These are phyloP conservation scores for Deroptyus accipitrinus DNA, from an alignment of 2,113 vertebrate genomes.

Conservation along the genomic window DNA sequence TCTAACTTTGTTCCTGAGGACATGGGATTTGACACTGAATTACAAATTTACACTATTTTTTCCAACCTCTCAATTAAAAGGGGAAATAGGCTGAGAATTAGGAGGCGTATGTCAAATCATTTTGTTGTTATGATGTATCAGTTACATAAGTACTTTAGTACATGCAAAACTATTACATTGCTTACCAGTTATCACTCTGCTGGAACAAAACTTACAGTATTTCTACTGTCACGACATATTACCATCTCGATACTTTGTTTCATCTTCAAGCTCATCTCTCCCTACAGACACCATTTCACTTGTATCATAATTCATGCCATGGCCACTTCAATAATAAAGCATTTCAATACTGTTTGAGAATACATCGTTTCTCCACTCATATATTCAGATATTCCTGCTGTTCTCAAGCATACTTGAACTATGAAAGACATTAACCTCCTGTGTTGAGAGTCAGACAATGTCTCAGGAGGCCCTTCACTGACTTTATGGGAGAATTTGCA, in stretches of 20 bases:
- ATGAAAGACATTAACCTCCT: not conserved
- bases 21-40: not conserved
- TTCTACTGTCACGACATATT: not conserved
- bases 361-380: fast-evolving
- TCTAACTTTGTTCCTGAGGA: not conserved
- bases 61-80: not conserved
- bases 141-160: not conserved
- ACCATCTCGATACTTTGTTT: not conserved
- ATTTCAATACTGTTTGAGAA: not conserved
- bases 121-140: not conserved
- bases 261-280: not conserved
- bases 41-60: not conserved
- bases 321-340: not conserved
- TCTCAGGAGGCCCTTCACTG: not conserved
- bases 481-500: not conserved
- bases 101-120: not conserved
- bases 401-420: not conserved
- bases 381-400: not conserved
- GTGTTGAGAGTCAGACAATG: not conserved
- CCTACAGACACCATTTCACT: not conserved
- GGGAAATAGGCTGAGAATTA: not conserved
- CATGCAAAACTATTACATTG: not conserved
- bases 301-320: not conserved
- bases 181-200: not conserved
- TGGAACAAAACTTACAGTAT: not conserved